These are phyloP conservation scores for Apis dorsata DNA, from an alignment of 1,140 invertebrate genomes.

Conservation along the genomic window DNA sequence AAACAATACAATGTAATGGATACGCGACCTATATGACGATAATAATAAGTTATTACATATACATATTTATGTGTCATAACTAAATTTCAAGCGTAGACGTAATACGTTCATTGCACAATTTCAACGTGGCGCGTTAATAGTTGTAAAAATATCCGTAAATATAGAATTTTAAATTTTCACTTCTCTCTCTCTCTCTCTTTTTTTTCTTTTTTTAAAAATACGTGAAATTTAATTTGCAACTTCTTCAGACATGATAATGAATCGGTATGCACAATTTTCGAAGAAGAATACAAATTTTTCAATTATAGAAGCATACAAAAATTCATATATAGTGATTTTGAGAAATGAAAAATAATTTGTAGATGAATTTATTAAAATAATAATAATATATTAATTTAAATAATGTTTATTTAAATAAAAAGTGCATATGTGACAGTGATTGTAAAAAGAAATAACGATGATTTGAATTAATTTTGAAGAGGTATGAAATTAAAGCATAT, in stretches of 20 bases:
- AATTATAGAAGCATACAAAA: background rate
- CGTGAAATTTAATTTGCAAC: background rate
- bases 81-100: slow-evolving; percentile 5
- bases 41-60: slow-evolving; percentile 14
- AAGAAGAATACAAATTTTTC: too few relatives aligned
- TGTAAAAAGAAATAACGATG: background rate
- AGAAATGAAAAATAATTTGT: background rate
- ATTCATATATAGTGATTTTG: background rate
- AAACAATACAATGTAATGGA: slow-evolving; percentile 33
- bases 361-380: background rate
- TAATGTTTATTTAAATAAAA: background rate
- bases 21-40: background rate
- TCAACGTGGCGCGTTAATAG: background rate
- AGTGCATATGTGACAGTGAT: background rate
- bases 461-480: background rate
- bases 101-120: background rate
- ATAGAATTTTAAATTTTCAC: background rate
- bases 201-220: too few relatives aligned
- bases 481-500: background rate
- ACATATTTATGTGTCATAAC: background rate
- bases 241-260: background rate
- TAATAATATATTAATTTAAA: too few relatives aligned
- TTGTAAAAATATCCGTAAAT: background rate
- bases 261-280: background rate
- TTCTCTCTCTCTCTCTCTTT: too few relatives aligned